Percentiles rank a stretch among this genome's conserved stretches.
Evolutionary conservation across 92 coral and sea anemone species (phyloP).

Genomic region (Porites evermanni): DNA sequence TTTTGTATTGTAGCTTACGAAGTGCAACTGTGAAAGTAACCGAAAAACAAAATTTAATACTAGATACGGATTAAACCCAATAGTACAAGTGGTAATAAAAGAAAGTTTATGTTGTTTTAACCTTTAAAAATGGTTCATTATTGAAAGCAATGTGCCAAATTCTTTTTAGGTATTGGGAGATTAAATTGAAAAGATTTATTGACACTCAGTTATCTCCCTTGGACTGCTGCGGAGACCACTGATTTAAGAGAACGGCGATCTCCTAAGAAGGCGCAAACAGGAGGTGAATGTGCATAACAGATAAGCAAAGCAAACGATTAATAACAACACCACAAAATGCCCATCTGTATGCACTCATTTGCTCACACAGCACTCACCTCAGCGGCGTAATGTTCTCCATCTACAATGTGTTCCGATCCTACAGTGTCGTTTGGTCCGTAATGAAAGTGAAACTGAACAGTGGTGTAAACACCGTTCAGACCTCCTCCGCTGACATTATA

Average conservation of each 20-base stretch:
- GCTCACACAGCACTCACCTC: slow-evolving; percentile 53
- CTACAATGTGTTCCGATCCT: slow-evolving; percentile 74
- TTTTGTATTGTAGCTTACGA: slow-evolving; percentile 68
- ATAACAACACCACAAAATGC: not conserved
- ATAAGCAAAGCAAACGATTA: too few species aligned
- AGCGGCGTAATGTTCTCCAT: slow-evolving; percentile 66
- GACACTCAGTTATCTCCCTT: too few species aligned
- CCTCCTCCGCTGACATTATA: slow-evolving; percentile 64
- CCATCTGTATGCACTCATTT: not conserved
- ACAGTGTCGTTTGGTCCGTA: slow-evolving; percentile 51
- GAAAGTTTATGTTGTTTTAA: too few species aligned
- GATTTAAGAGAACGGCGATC: too few species aligned
- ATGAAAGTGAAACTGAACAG: slow-evolving; percentile 63
- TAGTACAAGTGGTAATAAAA: too few species aligned
- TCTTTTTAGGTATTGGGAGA: too few species aligned
- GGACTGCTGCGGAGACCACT: too few species aligned
- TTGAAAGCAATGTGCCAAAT: too few species aligned
- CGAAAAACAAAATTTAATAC: not conserved
- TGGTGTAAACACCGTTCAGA: slow-evolving; percentile 46
- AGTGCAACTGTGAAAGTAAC: slow-evolving; percentile 44
- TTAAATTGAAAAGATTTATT: too few species aligned
- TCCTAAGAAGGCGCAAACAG: too few species aligned
- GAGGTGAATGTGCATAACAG: too few species aligned
- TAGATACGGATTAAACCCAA: not conserved
- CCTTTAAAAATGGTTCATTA: too few species aligned